A percentile compares a stretch with the other conserved stretches of the same genome.
phyloP scores from a whole-genome alignment of 1,140 invertebrate genomes.

The Drosophila nigrodunni region DNA sequence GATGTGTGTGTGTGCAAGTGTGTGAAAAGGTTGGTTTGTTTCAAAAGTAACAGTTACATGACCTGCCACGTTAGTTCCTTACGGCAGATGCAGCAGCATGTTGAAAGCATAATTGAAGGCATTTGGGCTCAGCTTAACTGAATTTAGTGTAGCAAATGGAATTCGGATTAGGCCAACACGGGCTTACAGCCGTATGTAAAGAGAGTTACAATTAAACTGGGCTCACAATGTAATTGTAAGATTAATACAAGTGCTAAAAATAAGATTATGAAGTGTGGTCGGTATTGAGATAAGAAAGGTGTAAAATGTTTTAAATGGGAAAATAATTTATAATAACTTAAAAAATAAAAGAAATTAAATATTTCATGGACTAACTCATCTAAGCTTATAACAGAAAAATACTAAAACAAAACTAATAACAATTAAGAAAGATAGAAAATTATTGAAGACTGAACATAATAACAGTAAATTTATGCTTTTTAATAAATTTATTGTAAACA shows the following conservation, averaged over 20 bases:
- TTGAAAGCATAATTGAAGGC: slow-evolving; percentile 53
- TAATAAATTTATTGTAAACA: too few relatives aligned
- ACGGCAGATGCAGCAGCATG: background rate
- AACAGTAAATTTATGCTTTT: too few relatives aligned
- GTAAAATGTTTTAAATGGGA: too few relatives aligned
- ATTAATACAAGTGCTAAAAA: background rate
- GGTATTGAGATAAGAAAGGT: background rate
- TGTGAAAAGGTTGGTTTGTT: background rate
- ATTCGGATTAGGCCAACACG: slow-evolving; percentile 14
- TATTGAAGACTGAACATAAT: too few relatives aligned
- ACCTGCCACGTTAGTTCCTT: slow-evolving; percentile 38
- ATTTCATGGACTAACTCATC: too few relatives aligned
- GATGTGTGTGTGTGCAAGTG: background rate
- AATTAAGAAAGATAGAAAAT: too few relatives aligned
- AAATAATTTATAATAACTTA: too few relatives aligned
- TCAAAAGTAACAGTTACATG: slow-evolving; percentile 18
- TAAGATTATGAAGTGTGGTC: background rate
- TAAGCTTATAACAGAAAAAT: too few relatives aligned
- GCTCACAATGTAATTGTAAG: background rate
- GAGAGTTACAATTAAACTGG: background rate
- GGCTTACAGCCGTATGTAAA: background rate
- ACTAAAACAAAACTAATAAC: too few relatives aligned
- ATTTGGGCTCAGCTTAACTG: slow-evolving; percentile 48
- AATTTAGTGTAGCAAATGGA: slow-evolving; percentile 48
- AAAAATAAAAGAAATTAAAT: too few relatives aligned